Percentiles rank a stretch among this genome's conserved stretches.
Evolutionary conservation across 92 coral and sea anemone genomes (phyloP).

Genomic region (Porites rus): DNA sequence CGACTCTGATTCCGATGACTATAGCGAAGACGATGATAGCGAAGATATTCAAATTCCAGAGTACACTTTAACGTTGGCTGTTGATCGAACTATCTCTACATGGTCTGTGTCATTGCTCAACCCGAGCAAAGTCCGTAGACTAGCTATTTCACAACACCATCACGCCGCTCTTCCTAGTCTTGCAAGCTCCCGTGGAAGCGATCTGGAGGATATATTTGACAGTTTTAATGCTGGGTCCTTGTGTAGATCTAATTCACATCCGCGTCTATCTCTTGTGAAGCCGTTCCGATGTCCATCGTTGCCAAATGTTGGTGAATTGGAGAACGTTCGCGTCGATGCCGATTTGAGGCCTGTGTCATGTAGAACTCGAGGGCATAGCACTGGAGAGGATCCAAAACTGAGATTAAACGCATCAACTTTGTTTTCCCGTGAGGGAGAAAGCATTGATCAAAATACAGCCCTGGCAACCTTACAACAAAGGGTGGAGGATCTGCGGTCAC

Average conservation of each 20-base stretch:
- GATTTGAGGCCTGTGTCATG: constrained; percentile 57
- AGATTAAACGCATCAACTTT: constrained; percentile 26
- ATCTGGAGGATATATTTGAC: constrained; percentile 73
- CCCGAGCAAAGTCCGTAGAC: constrained; percentile 90
- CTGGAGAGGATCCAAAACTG: background rate
- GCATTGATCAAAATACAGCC: background rate
- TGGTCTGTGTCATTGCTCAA: constrained; percentile 93
- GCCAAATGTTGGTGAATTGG: constrained; percentile 80
- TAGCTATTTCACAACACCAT: constrained; percentile 62
- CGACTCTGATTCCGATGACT: constrained; percentile 81
- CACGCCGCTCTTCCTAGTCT: constrained; percentile 26
- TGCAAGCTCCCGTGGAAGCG: constrained; percentile 67
- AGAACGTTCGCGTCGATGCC: constrained; percentile 78
- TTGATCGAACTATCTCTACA: constrained; percentile 87
- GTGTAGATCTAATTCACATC: constrained; percentile 86
- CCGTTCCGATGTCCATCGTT: constrained; percentile 88
- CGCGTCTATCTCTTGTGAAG: constrained; percentile 74
- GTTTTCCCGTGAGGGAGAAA: constrained; percentile 19
- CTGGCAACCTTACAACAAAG: constrained; percentile 60
- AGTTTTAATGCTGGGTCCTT: constrained; percentile 58
- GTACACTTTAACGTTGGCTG: constrained; percentile 75
- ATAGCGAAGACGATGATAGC: constrained; percentile 68
- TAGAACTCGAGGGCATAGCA: constrained; percentile 38
- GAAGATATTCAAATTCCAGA: constrained; percentile 79
- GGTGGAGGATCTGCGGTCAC: constrained; percentile 79